Evolutionary conservation across 2,797 vertebrate species (phyloP).

Genomic region (Ispidina lecontei): DNA sequence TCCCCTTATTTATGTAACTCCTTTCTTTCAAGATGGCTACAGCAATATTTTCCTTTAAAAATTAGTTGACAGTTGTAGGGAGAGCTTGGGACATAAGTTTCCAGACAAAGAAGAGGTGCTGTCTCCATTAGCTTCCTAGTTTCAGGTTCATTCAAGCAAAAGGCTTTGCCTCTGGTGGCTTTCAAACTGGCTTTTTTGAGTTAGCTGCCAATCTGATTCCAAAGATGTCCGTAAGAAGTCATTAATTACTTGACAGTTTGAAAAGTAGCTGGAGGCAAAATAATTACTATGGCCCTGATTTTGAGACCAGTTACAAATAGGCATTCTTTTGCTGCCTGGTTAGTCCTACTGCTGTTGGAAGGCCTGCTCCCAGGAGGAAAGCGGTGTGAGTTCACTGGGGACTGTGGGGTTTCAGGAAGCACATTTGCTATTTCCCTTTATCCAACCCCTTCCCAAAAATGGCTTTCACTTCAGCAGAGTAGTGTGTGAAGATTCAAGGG

Average conservation of each 20-base stretch:
- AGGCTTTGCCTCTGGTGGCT: background rate
- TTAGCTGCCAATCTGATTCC: background rate
- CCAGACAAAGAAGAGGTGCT: background rate
- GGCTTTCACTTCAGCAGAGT: background rate
- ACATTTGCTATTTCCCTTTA: background rate
- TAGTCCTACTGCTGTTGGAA: background rate
- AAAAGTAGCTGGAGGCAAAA: background rate
- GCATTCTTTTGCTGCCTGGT: background rate
- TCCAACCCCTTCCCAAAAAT: background rate
- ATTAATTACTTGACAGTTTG: background rate
- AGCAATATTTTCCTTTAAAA: background rate
- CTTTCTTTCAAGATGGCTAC: background rate
- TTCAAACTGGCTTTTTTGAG: background rate
- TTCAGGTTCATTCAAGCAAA: background rate
- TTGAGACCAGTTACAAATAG: background rate
- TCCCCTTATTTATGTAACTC: background rate
- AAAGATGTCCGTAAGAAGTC: background rate
- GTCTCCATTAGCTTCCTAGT: background rate
- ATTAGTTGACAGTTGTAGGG: background rate
- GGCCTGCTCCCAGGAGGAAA: background rate
- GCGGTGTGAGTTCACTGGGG: rapidly evolving
- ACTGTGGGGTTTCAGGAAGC: background rate
- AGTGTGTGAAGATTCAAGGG: background rate
- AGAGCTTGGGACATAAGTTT: background rate
- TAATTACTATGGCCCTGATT: background rate